Evolutionary conservation across 1,140 invertebrate genomes (phyloP).

Genomic region (Drosophila bifasciata): DNA sequence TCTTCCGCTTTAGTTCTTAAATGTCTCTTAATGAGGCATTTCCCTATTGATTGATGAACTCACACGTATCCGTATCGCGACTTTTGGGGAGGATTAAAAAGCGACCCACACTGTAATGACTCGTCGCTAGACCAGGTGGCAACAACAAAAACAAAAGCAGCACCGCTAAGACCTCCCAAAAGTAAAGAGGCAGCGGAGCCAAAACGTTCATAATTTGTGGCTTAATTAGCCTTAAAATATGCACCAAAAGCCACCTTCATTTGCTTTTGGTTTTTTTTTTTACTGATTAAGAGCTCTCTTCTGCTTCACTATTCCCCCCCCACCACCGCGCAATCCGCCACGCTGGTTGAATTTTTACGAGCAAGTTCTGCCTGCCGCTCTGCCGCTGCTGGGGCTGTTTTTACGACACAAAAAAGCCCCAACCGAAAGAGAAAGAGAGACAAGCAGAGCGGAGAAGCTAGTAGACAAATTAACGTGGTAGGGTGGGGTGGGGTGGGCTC

Average conservation of each 20-base stretch:
- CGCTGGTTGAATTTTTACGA: too few species aligned
- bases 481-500: too few species aligned
- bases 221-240: constrained; percentile 75
- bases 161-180: constrained; percentile 34
- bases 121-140: constrained; percentile 27
- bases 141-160: constrained; percentile 12
- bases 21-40: constrained; percentile 8
- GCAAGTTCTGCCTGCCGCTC: too few species aligned
- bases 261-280: constrained; percentile 22
- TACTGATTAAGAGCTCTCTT: constrained; percentile 25
- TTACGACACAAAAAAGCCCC: background rate
- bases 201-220: constrained; percentile 67
- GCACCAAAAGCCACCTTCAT: constrained; percentile 33
- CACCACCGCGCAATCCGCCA: background rate
- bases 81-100: too few species aligned
- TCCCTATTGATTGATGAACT: constrained; percentile 4
- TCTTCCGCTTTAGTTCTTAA: constrained; percentile 7
- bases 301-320: constrained; percentile 12
- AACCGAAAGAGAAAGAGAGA: background rate
- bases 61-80: too few species aligned
- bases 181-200: constrained; percentile 28
- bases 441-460: too few species aligned
- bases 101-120: constrained; percentile 12
- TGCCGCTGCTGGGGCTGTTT: too few species aligned
- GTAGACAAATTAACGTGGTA: too few species aligned